These are phyloP conservation scores for Lophotis ruficrista DNA, from an alignment of 2,113 vertebrate species.

Conservation along the genomic window DNA sequence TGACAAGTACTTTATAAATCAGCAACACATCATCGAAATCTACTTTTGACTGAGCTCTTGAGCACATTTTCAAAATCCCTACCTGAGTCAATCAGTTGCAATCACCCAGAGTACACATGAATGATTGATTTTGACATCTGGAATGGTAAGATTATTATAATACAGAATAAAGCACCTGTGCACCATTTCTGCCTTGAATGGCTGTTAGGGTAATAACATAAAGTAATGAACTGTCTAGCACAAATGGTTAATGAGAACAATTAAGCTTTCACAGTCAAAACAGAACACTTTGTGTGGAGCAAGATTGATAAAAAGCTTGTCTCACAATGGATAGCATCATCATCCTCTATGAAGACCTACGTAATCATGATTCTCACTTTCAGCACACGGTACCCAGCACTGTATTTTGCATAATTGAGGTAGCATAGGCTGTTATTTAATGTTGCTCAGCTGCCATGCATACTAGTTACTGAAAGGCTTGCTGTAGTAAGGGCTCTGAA, in stretches of 20 bases:
- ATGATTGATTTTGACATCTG: constrained; percentile 33
- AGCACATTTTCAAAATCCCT: constrained; percentile 10
- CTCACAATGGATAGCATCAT: not conserved
- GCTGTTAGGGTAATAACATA: not conserved
- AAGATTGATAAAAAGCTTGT: not conserved
- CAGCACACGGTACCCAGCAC: not conserved
- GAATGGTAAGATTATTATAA: not conserved
- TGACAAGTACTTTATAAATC: not conserved
- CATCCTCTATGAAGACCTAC: not conserved
- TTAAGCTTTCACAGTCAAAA: not conserved
- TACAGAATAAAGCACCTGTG: not conserved
- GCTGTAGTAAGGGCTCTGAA: not conserved
- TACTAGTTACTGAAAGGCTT: not conserved
- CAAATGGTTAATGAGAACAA: constrained; percentile 1
- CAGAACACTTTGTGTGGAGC: not conserved
- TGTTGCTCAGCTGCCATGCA: not conserved
- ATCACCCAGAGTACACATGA: not conserved
- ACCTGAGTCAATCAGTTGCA: not conserved
- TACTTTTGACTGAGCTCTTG: constrained; percentile 3
- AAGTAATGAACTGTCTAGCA: not conserved
- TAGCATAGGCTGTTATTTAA: not conserved
- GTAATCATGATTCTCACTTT: not conserved
- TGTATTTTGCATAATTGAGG: not conserved
- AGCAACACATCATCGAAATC: not conserved
- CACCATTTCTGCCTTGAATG: not conserved